Evolutionary conservation across 2,113 vertebrate species (phyloP).

Genomic region (Zootoca vivipara): DNA sequence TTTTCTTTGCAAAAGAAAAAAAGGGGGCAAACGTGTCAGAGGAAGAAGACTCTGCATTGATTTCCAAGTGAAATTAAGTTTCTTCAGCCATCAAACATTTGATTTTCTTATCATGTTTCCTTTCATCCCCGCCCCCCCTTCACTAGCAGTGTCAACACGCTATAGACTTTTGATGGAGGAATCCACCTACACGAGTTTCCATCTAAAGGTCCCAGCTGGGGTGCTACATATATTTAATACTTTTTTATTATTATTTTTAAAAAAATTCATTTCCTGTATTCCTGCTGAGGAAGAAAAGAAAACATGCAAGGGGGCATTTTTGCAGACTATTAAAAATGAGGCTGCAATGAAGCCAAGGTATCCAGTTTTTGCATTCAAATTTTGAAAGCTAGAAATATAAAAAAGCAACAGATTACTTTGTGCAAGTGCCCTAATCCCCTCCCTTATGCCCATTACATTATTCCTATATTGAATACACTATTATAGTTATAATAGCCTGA

Average conservation of each 20-base stretch:
- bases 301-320: conserved; percentile 30
- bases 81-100: conserved; percentile 48
- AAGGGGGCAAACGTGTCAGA: not conserved
- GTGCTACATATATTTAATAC: conserved; percentile 23
- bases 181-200: conserved; percentile 21
- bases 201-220: conserved; percentile 21
- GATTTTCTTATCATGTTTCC: conserved; percentile 56
- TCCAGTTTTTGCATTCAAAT: conserved; percentile 30
- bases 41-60: conserved; percentile 38
- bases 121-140: conserved; percentile 26
- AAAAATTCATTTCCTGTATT: conserved; percentile 46
- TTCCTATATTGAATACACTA: conserved; percentile 10
- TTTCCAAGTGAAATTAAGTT: conserved; percentile 55
- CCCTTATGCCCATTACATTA: not conserved
- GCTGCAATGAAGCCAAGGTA: conserved; percentile 37
- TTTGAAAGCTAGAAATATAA: conserved; percentile 37
- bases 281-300: not conserved
- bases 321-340: conserved; percentile 50
- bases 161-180: conserved; percentile 34
- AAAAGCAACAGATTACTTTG: conserved; percentile 5
- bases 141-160: conserved; percentile 29
- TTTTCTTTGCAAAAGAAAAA: not conserved
- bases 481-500: not conserved
- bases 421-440: not conserved
- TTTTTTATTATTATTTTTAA: conserved; percentile 51